Conservation (phyloP, 2,113 vertebrate species). For the Brachirus orientalis region DNA sequence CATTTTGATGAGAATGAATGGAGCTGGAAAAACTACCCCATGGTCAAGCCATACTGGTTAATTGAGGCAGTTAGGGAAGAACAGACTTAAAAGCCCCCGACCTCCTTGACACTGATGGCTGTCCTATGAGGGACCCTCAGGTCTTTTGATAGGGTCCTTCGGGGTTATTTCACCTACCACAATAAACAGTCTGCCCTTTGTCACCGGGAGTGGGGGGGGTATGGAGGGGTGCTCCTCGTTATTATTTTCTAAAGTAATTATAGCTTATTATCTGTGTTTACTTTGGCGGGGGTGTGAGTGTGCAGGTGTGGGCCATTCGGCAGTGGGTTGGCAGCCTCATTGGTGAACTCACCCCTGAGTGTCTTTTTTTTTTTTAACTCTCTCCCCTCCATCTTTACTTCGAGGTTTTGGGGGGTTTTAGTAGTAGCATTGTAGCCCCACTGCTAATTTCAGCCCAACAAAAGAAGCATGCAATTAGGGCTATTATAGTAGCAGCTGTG, state of each 20-base stretch:
- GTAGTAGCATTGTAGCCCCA: slow-evolving; percentile 89
- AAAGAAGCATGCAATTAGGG: slow-evolving; percentile 96
- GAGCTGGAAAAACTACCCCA: slow-evolving; percentile 49
- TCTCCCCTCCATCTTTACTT: slow-evolving; percentile 78
- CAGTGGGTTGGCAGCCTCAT: slow-evolving; percentile 86
- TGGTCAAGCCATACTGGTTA: slow-evolving; percentile 65
- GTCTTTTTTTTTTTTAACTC: slow-evolving; percentile 74
- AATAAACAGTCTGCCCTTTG: slow-evolving; percentile 89
- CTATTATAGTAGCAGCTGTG: slow-evolving; percentile 96
- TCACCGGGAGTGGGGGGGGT: slow-evolving; percentile 75
- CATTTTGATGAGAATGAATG: slow-evolving; percentile 62
- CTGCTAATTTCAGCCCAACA: slow-evolving; percentile 92
- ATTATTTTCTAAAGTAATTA: slow-evolving; percentile 97
- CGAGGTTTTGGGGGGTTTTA: slow-evolving; percentile 86
- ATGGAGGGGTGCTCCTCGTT: slow-evolving; percentile 80
- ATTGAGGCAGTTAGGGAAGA: slow-evolving; percentile 64
- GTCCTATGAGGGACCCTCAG: slow-evolving; percentile 68
- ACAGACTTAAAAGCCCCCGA: slow-evolving; percentile 70
- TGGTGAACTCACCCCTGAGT: slow-evolving; percentile 86
- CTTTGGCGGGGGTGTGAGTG: slow-evolving; percentile 88
- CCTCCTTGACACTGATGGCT: slow-evolving; percentile 70
- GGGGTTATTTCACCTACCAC: slow-evolving; percentile 83
- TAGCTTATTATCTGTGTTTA: slow-evolving; percentile 97
- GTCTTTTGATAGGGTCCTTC: slow-evolving; percentile 82
- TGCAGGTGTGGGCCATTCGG: slow-evolving; percentile 97